These are phyloP conservation scores for Machimus rusticus DNA, from an alignment of 2,888 invertebrate species.

Conservation along the genomic window DNA sequence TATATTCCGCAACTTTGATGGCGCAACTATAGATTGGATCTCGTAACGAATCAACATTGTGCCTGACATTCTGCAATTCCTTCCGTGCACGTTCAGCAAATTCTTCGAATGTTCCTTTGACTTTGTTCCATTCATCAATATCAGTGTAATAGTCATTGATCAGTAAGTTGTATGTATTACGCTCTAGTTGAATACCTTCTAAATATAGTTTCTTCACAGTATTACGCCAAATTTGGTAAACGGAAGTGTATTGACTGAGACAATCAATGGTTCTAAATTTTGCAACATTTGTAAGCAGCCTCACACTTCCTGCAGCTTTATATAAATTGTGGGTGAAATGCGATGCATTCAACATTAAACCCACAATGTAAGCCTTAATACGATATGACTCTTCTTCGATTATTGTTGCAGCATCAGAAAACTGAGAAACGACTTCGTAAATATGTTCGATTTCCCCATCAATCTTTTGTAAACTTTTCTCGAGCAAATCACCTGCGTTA, in stretches of 20 bases:
- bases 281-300: neutral
- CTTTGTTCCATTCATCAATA: neutral
- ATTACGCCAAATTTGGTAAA: neutral
- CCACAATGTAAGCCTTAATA: neutral
- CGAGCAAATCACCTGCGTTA: neutral
- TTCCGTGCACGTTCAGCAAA: neutral
- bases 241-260: neutral
- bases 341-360: neutral
- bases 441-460: neutral
- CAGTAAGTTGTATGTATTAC: neutral
- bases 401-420: neutral
- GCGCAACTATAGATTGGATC: neutral
- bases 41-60: neutral
- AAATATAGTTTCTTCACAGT: neutral
- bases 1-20: neutral
- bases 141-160: neutral
- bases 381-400: neutral
- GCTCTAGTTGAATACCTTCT: neutral
- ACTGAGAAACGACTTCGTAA: neutral
- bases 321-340: neutral
- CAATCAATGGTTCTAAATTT: neutral
- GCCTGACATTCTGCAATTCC: neutral
- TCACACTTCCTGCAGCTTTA: neutral
- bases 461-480: neutral
- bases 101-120: neutral